A percentile compares a stretch with the other conserved stretches of the same genome.
Evolutionary conservation across 2,113 vertebrate genomes (phyloP).

Genomic region (Syngnathus floridae): DNA sequence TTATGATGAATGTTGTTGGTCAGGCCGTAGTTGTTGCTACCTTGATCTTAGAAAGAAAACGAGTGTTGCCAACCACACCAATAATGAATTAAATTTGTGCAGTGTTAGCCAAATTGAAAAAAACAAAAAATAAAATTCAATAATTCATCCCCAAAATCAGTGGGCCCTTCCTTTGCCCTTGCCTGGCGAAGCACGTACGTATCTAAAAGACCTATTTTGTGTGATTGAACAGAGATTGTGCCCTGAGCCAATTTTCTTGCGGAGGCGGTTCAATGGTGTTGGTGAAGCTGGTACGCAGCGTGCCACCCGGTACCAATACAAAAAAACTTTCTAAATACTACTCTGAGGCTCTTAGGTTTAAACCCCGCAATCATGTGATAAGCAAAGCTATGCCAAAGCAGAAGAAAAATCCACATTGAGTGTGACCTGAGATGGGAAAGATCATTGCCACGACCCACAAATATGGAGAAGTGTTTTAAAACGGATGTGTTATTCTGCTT

Average conservation of each 20-base stretch:
- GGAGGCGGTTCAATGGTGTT: conserved; percentile 29
- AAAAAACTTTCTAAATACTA: conserved; percentile 4
- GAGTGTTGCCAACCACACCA: no score
- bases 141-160: no score
- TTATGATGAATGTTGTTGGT: neutral
- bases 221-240: neutral
- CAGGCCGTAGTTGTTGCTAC: neutral
- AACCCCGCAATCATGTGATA: conserved; percentile 30
- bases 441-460: neutral
- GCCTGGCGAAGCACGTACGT: no score
- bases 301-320: conserved; percentile 25
- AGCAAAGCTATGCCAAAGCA: conserved; percentile 30
- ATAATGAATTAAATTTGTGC: no score
- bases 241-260: conserved; percentile 16
- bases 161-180: no score
- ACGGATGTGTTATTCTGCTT: neutral
- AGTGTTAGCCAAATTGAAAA: neutral
- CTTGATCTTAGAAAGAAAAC: neutral
- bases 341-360: conserved; percentile 23
- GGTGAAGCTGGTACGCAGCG: conserved; percentile 34
- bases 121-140: no score
- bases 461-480: neutral
- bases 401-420: conserved; percentile 31
- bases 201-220: no score
- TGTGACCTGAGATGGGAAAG: neutral